phyloP scores from a whole-genome alignment of 1,140 invertebrate species.

The Pristionchus pacificus region DNA sequence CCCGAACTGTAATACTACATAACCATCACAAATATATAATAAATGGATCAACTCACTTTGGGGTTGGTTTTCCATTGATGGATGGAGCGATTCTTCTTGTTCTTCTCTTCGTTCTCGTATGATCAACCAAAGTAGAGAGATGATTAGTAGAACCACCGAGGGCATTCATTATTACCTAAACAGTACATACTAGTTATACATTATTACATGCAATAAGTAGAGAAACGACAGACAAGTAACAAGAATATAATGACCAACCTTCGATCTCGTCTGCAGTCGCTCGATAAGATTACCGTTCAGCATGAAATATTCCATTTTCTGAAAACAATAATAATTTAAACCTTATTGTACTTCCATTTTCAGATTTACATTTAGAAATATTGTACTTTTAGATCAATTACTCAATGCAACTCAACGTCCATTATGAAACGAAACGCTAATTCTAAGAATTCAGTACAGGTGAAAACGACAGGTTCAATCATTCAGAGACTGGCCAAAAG shows the following conservation, averaged over 20 bases:
- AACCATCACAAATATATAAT: neutral
- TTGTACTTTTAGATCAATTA: too few relatives aligned
- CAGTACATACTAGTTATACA: neutral
- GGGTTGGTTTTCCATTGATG: conserved; percentile 8
- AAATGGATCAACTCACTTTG: neutral
- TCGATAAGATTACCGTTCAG: conserved; percentile 83
- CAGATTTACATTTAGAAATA: too few relatives aligned
- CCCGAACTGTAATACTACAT: too few relatives aligned
- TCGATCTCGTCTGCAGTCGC: conserved; percentile 77
- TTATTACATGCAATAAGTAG: too few relatives aligned
- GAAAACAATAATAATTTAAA: conserved; percentile 55
- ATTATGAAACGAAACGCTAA: too few relatives aligned
- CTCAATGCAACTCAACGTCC: too few relatives aligned
- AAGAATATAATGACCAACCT: neutral
- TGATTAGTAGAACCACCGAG: neutral
- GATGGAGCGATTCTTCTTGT: conserved; percentile 10
- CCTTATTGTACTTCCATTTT: too few relatives aligned
- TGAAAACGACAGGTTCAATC: too few relatives aligned
- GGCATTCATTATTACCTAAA: neutral
- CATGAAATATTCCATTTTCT: conserved; percentile 89
- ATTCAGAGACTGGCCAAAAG: too few relatives aligned
- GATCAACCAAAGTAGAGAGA: neutral
- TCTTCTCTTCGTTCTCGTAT: neutral
- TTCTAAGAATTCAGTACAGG: too few relatives aligned
- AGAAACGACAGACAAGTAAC: too few relatives aligned